These are phyloP conservation scores for Lepidocyrtinus sp. DNA, from an alignment of 2,888 invertebrate genomes.

Conservation along the genomic window DNA sequence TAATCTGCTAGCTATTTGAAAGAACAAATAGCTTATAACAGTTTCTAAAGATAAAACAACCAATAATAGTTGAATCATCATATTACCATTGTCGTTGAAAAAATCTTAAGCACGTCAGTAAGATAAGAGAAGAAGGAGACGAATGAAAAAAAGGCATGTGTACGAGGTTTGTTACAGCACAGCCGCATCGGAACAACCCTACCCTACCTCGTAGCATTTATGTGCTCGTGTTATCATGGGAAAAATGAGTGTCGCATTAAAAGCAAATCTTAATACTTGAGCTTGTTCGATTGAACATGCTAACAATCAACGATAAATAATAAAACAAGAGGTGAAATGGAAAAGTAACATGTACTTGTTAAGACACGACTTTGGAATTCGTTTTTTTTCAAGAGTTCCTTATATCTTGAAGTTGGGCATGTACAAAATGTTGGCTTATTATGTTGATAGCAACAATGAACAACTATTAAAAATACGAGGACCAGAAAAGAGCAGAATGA, in stretches of 20 bases:
- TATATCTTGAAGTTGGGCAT: constrained; percentile 40
- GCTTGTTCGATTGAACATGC: constrained; percentile 7
- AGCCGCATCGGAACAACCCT: not conserved
- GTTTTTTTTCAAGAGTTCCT: constrained; percentile 31
- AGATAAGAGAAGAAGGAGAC: constrained; percentile 44
- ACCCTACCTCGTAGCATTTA: too few species aligned
- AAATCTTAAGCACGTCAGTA: not conserved
- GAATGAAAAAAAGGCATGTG: not conserved
- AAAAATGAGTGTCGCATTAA: constrained; percentile 3
- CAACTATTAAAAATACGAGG: constrained; percentile 8
- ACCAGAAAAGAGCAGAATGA: not conserved
- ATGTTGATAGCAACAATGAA: not conserved
- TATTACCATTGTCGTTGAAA: constrained; percentile 33
- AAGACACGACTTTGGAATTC: constrained; percentile 53
- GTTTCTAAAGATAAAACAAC: constrained; percentile 4
- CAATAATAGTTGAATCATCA: constrained; percentile 41
- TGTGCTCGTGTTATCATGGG: not conserved
- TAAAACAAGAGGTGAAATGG: constrained; percentile 28
- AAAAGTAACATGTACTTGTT: constrained; percentile 40
- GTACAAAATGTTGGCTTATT: not conserved
- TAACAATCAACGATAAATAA: not conserved
- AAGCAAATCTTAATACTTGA: not conserved
- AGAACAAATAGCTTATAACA: constrained; percentile 38
- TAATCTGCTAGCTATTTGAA: constrained; percentile 28
- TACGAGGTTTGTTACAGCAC: constrained; percentile 5